Base-by-base conservation (phyloP, 2,113 vertebrate species). In the Scalopus aquaticus region DNA sequence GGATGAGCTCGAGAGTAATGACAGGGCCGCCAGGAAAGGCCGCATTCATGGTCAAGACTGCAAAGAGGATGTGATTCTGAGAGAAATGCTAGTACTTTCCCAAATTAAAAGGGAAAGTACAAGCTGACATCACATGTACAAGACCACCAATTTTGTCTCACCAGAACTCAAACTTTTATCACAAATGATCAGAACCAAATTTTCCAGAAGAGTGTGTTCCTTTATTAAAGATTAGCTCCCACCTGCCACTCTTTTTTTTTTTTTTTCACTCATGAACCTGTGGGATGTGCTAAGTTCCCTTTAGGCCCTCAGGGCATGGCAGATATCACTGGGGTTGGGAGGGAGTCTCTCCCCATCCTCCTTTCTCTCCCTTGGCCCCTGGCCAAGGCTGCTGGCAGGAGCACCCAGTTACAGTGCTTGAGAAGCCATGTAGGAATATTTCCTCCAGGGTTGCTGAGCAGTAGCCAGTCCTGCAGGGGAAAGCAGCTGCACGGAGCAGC, bases 341-440 rank as follows among this genome's bases (percentile, higher is more conserved):
- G 42, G 35, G 28, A 83, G 22, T 65, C 3, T 12, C 58, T 46
- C 49, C 39, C 2, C 70, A 51, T 70, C 39, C 37, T 85, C 42
- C 22, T 88, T 90, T 81, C 80, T 87, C 54, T 39, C 37, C 42
- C 22, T 78, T 92, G 70, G 83, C 64, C 70, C 20, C 54, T 35
- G n/a, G 56, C 87, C 65, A 11, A 72, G 65, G 42, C 42, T 82
- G 2, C 42, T 92, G 94, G 84, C 92, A 95, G 65, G 77, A 65
- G 19, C 42, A 5, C 56, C 30, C 9, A 30, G 32, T 88, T 74
- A 49, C 56, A 76, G 30, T 60, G 80, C 49, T 51, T 77, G 62
- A 90, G 56, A 85, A 90, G 70, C n/a, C 51, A 44, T 19, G 54
- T 51, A 79, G 2, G 30, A 81, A 88, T n/a, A 74, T n/a, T 88